Base-by-base conservation (phyloP, 2,113 vertebrate species). In the Equus przewalskii region DNA sequence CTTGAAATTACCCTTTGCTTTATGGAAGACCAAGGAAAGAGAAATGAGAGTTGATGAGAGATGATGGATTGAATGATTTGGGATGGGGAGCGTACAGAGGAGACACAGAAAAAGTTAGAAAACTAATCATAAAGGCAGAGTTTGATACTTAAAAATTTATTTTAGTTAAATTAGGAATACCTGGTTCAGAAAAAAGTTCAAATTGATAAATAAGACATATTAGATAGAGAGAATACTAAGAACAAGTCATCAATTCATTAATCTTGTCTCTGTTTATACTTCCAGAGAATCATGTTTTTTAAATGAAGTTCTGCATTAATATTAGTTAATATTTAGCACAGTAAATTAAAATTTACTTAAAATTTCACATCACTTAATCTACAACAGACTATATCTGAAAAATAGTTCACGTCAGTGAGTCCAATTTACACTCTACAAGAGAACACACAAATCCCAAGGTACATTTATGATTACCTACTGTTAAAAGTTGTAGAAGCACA, bases 1-100 rank as follows among this genome's bases (percentile, higher is more conserved):
- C 90, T 83, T 82, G 24, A 82, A 95, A 86, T 60, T 81, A 69
- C 7, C 65, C 30, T 89, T 72, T 82, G n/a, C n/a, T 83, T 54
- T 67, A 91, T 78, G 65, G 86, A 80, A 91, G 54, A 69, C 11
- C 5, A 93, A n/a, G 28, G 16, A 69, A 86, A 91, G 30, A 88
- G 14, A 72, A 7, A 36, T 60, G 4, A 91, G 24, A 79, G 28
- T 44, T 86, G 24, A 78, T 54, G 46, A 89, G 7, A 73, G 19
- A 79, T 30, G 12, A 94, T 0, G 54, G 54, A 78, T 0, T 86
- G 26, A 82, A 76, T 65, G 76, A 72, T 70, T 44, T 78, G 72
- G 21, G 12, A 85, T 13, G 2, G 10, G 10, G 4, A 81, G 3
- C 26, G 6, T 44, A 70, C 11, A 92, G 60, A 94, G 13, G n/a